A percentile compares a stretch with the other conserved stretches of the same genome.
Evolutionary conservation across 2,113 vertebrate genomes (phyloP).

Genomic region (Scortum barcoo): DNA sequence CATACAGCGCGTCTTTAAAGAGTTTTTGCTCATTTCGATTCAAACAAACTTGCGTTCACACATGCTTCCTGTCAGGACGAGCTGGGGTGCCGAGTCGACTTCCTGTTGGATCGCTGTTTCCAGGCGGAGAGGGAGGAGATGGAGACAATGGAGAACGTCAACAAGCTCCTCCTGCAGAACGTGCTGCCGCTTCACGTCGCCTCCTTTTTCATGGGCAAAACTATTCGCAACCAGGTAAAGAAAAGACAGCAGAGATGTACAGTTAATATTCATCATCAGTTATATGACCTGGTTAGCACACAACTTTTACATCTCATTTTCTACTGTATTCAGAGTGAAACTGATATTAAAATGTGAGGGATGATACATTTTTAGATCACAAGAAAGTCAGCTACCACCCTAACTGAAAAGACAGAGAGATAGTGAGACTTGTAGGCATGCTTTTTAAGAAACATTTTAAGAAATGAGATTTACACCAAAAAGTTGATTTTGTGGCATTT

Average conservation of each 20-base stretch:
- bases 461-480: neutral
- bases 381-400: neutral
- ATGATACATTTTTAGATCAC: neutral
- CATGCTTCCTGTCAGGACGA: conserved; percentile 84
- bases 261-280: neutral
- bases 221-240: conserved; percentile 87
- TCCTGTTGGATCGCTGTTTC: conserved; percentile 90
- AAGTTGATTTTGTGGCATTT: no score
- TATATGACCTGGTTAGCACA: neutral
- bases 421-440: neutral
- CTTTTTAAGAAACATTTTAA: neutral
- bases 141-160: conserved; percentile 92
- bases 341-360: neutral
- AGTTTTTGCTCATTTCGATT: neutral
- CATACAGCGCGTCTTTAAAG: neutral
- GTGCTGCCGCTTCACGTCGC: conserved; percentile 90
- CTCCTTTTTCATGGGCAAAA: conserved; percentile 89
- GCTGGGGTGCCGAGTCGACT: conserved; percentile 89
- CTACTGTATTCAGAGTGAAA: neutral
- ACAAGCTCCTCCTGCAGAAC: conserved; percentile 91
- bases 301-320: neutral
- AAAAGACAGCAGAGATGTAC: neutral
- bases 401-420: neutral
- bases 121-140: conserved; percentile 88
- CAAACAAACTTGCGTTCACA: neutral